These are phyloP conservation scores for Cephus nigrinus DNA, from an alignment of 2,888 invertebrate genomes.

Conservation along the genomic window DNA sequence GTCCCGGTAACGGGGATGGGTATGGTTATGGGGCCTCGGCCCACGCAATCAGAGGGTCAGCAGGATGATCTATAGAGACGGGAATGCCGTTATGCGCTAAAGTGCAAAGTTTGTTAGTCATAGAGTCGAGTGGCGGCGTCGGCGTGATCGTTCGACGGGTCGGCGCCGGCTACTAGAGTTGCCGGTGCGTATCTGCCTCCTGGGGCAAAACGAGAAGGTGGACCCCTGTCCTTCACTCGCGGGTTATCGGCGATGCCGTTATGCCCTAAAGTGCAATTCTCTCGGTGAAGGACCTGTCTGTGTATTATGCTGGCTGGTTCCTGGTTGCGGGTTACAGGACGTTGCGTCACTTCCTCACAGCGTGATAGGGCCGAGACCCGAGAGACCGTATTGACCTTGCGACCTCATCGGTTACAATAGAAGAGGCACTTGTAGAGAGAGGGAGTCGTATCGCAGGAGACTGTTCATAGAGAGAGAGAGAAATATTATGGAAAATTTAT, in stretches of 20 bases:
- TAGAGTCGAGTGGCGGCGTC: constrained; percentile 39
- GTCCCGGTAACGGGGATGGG: constrained; percentile 43
- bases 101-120: constrained; percentile 66
- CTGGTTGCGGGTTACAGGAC: too few species aligned
- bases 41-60: constrained; percentile 62
- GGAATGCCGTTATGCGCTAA: constrained; percentile 63
- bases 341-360: too few species aligned
- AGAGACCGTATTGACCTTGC: too few species aligned
- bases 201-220: constrained; percentile 1
- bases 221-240: constrained; percentile 20
- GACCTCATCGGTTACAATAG: too few species aligned
- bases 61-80: constrained; percentile 58
- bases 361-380: too few species aligned
- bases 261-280: constrained; percentile 59
- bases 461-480: too few species aligned
- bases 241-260: constrained; percentile 53
- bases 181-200: constrained; percentile 16
- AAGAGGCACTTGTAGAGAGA: too few species aligned
- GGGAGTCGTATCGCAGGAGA: too few species aligned
- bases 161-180: constrained; percentile 4
- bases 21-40: constrained; percentile 44
- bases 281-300: constrained; percentile 11
- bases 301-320: too few species aligned
- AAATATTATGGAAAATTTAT: too few species aligned
- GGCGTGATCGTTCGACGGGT: constrained; percentile 23